Base-by-base conservation (phyloP, 2,888 invertebrate species). In the Chymomyza procnemis region DNA sequence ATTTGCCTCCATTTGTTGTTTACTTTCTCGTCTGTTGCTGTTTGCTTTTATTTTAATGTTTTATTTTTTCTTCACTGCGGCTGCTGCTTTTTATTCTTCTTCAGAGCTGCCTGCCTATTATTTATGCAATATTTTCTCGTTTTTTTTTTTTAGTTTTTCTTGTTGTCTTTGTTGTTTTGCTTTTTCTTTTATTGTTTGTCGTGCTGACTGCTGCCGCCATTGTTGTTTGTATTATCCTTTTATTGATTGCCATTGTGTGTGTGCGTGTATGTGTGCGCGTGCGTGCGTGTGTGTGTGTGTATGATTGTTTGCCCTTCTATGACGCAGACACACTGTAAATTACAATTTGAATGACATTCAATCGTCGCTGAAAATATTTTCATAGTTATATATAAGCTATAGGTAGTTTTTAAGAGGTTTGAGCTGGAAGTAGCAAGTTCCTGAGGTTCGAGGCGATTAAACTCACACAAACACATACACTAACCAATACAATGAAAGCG, bases 261-360 rank as follows among this genome's bases (percentile, higher is more conserved):
- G 52, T 18, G n/a, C n/a, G 52, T n/a, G 52, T 52, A 3, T 8
- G 52, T 30, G 47, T 14, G n/a, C 3, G 50, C 14, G 16, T 21
- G 54, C 12, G 4, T 54, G 18, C 18, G 54, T 18, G 21, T 57
- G 57, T 5, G 50, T 6, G 18, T 4, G 50, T 50, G 16, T 54
- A 22, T 12, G 9, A 22, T 6, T 54, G 54, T 54, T 14, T 57
- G 57, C 34, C 16, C 34, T 57, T 57, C 30, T 57, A 57, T 57
- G 54, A 54, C 64, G 47, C 57, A 57, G 34, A 9, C 64, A 9
- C 64, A 41, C 34, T 47, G 30, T 16, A 78, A 80, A 78, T 74
- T 74, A 74, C 69, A 78, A 71, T 74, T 78, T 78, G 67, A 76
- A 76, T 71, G 74, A 78, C 76, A 76, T 74, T 78, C 71, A 74